These are phyloP conservation scores for Phengaris alcon DNA, from an alignment of 2,888 invertebrate genomes.

Conservation along the genomic window DNA sequence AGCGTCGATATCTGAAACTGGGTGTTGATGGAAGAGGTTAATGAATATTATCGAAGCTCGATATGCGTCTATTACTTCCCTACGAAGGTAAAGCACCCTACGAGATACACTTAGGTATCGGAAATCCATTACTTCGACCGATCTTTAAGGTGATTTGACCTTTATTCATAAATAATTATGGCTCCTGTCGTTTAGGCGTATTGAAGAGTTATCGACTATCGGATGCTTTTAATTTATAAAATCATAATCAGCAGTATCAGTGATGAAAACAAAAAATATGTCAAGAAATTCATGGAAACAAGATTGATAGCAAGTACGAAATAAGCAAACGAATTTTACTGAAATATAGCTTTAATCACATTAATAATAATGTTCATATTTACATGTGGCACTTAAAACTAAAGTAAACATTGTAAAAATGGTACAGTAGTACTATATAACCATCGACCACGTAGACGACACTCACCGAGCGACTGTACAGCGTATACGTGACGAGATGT, in stretches of 20 bases:
- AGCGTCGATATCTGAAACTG: not conserved
- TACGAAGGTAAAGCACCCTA: not conserved
- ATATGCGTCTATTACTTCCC: not conserved
- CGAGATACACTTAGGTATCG: constrained; percentile 22
- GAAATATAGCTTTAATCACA: constrained; percentile 78
- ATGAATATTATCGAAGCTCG: not conserved
- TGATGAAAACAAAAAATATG: not conserved
- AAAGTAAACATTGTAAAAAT: constrained; percentile 73
- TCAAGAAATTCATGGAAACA: not conserved
- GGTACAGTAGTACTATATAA: constrained; percentile 40
- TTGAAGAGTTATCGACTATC: constrained; percentile 11
- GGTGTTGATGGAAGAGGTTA: not conserved
- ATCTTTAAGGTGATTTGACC: constrained; percentile 23
- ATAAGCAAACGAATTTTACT: constrained; percentile 49
- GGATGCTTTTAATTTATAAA: constrained; percentile 8
- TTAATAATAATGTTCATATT: constrained; percentile 70
- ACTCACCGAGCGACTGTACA: not conserved
- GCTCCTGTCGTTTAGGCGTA: not conserved
- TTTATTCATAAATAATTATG: constrained; percentile 28
- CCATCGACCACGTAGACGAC: constrained; percentile 13
- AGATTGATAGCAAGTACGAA: not conserved
- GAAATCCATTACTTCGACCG: constrained; percentile 26
- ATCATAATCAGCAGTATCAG: not conserved
- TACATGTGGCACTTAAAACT: constrained; percentile 71
- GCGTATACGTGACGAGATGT: not conserved